Conservation (phyloP, 2,797 vertebrate species). For the Gallinago solitaria region DNA sequence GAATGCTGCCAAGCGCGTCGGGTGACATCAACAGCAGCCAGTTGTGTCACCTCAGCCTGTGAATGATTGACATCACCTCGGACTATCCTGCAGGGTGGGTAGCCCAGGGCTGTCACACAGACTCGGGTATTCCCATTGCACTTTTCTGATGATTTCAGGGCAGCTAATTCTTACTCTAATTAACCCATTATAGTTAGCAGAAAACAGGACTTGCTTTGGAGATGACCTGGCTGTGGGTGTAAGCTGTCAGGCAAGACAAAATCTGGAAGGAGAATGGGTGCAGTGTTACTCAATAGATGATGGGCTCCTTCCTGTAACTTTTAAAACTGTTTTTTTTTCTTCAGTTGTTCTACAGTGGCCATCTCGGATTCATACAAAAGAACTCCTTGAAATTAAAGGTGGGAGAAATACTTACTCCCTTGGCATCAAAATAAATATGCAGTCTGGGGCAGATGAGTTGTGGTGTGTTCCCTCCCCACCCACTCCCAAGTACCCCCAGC, state of each 20-base stretch:
- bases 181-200: not conserved
- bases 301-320: not conserved
- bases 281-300: fast-evolving
- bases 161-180: not conserved
- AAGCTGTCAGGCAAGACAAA: not conserved
- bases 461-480: not conserved
- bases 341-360: not conserved
- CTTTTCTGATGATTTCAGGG: too few species aligned
- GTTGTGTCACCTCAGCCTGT: not conserved
- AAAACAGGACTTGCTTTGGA: not conserved
- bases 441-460: not conserved
- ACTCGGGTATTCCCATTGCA: not conserved
- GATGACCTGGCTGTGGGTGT: not conserved
- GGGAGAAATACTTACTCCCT: not conserved
- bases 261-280: not conserved
- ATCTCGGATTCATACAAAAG: not conserved
- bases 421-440: not conserved
- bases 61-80: not conserved
- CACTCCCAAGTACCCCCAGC: too few species aligned
- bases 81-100: not conserved
- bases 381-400: not conserved
- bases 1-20: conserved; percentile 12
- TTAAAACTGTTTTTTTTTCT: not conserved
- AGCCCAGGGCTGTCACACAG: not conserved
- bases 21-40: not conserved